phyloP scores from a whole-genome alignment of 2,113 vertebrate species.

The Hemicordylus capensis region DNA sequence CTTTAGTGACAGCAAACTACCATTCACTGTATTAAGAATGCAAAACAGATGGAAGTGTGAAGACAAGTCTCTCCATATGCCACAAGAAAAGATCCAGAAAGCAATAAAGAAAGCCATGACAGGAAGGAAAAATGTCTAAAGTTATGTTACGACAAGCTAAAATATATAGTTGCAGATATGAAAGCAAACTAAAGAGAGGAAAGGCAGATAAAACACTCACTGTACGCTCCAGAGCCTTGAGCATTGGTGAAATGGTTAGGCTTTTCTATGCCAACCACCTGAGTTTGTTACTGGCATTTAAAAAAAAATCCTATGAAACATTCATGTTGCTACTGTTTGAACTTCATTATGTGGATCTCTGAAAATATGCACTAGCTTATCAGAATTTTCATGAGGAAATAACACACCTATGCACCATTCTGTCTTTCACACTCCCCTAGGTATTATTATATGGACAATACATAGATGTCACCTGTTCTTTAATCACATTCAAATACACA shows the following conservation, averaged over 20 bases:
- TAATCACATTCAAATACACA: no score
- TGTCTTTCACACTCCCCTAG: no score
- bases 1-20: conserved; percentile 31
- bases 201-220: neutral
- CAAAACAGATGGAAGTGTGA: conserved; percentile 45
- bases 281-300: neutral
- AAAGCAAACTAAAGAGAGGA: conserved; percentile 44
- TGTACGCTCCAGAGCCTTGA: neutral
- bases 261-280: neutral
- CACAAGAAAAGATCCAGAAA: conserved; percentile 44
- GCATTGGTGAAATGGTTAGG: neutral
- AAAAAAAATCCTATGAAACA: neutral
- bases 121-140: conserved; percentile 41
- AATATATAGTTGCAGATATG: conserved; percentile 27
- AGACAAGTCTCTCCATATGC: conserved; percentile 47
- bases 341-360: neutral
- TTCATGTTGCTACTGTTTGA: neutral
- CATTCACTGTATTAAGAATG: conserved; percentile 24
- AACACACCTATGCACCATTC: no score
- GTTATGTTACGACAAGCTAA: conserved; percentile 47
- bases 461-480: no score
- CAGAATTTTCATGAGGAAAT: neutral
- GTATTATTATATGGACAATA: no score
- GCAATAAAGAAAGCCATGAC: conserved; percentile 39
- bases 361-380: neutral